Evolutionary conservation across 2,888 invertebrate genomes (phyloP).

Genomic region (Anodontia alba): DNA sequence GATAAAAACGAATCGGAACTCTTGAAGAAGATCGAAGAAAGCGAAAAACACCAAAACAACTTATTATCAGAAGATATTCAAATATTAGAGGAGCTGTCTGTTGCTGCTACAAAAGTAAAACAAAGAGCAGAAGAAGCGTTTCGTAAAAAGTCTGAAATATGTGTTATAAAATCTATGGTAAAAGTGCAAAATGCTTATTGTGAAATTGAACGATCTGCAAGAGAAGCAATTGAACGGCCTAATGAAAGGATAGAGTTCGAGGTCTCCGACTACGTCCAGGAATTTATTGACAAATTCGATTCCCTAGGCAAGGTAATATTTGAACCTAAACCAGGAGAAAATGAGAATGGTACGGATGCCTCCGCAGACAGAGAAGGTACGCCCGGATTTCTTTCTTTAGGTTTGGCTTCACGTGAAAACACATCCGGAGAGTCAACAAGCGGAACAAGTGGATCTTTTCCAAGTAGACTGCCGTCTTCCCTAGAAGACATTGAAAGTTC

Average conservation of each 20-base stretch:
- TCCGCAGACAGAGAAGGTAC: background rate
- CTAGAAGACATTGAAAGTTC: constrained; percentile 10
- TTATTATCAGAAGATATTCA: constrained; percentile 8
- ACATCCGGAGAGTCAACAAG: background rate
- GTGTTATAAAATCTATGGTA: constrained; percentile 26
- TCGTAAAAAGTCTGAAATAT: background rate
- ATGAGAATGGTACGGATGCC: background rate
- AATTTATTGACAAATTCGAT: constrained; percentile 24
- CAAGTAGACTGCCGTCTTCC: background rate
- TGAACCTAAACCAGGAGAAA: background rate
- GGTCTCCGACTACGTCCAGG: constrained; percentile 15
- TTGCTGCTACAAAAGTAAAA: constrained; percentile 11
- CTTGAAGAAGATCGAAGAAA: background rate
- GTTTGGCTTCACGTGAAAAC: background rate
- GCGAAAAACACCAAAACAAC: background rate
- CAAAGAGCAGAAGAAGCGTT: constrained; percentile 22
- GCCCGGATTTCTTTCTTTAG: background rate
- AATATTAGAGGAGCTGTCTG: constrained; percentile 11
- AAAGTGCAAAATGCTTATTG: constrained; percentile 21
- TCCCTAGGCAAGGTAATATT: constrained; percentile 15
- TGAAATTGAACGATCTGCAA: constrained; percentile 22
- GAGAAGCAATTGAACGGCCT: constrained; percentile 9
- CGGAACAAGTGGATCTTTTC: background rate
- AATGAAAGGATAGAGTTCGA: constrained; percentile 19
- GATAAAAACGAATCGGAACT: constrained; percentile 26